Conservation (phyloP, 30 jellyfish, hydroid and myxozoan genomes). For the Cassiopea andromeda region DNA sequence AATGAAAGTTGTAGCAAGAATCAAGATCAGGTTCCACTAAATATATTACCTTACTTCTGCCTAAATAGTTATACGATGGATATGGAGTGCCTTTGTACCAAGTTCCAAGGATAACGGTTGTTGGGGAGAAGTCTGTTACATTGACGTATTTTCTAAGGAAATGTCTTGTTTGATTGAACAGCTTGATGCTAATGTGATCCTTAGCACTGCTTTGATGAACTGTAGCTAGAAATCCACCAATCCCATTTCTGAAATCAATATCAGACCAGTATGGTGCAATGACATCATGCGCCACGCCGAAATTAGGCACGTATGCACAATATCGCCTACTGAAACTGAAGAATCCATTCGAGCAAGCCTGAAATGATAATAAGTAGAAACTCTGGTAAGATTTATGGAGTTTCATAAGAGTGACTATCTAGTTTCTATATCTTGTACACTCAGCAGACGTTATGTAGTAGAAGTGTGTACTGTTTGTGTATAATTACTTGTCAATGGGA, state of each 20-base stretch:
- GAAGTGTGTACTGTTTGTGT: no score
- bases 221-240: slow-evolving; percentile 12
- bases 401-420: no score
- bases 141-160: slow-evolving; percentile 1
- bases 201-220: background rate
- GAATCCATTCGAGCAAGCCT: slow-evolving; percentile 36
- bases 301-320: slow-evolving; percentile 18
- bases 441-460: no score
- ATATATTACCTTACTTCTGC: background rate
- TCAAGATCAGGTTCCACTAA: no score
- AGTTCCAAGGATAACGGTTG: slow-evolving; percentile 21
- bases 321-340: background rate
- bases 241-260: background rate
- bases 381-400: no score
- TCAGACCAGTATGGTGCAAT: slow-evolving; percentile 21
- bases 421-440: no score
- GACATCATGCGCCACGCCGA: slow-evolving; percentile 16
- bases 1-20: no score
- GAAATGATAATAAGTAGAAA: background rate
- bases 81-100: background rate
- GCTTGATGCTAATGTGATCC: slow-evolving; percentile 10
- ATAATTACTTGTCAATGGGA: no score
- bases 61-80: slow-evolving; percentile 16
- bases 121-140: slow-evolving; percentile 24
- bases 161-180: slow-evolving; percentile 12